phyloP scores from a whole-genome alignment of 2,113 vertebrate genomes.

The Maccullochella peelii region DNA sequence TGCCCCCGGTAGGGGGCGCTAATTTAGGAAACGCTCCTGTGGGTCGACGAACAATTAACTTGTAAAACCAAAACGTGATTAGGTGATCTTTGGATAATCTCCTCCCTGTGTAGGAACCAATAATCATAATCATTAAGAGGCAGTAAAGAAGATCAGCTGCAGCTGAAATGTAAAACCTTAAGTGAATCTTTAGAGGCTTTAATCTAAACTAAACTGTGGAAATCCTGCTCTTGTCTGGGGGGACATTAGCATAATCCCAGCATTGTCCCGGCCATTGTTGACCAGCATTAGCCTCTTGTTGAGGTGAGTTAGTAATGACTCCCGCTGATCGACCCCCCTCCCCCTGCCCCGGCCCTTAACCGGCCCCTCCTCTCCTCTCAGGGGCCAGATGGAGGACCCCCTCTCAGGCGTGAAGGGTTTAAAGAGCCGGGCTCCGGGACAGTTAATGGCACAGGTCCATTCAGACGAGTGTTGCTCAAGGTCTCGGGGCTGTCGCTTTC shows the following conservation, averaged over 20 bases:
- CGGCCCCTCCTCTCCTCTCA: constrained; percentile 62
- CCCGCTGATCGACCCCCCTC: constrained; percentile 75
- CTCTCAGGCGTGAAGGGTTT: constrained; percentile 80
- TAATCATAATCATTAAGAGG: not conserved
- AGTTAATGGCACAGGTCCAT: constrained; percentile 74
- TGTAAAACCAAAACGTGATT: not conserved
- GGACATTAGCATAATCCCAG: constrained; percentile 83
- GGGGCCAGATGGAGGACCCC: constrained; percentile 83
- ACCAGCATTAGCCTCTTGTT: constrained; percentile 82
- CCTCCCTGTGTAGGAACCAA: not conserved
- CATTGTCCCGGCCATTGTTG: constrained; percentile 82
- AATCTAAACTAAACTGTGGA: constrained; percentile 79
- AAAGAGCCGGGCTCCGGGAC: constrained; percentile 64
- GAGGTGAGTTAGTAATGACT: constrained; percentile 82
- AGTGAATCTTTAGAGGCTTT: constrained; percentile 71
- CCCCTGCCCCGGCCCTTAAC: constrained; percentile 30
- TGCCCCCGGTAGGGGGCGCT: too few relatives aligned
- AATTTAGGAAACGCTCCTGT: too few relatives aligned
- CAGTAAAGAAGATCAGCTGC: not conserved
- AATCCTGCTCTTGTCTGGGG: constrained; percentile 69
- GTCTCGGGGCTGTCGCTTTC: constrained; percentile 76
- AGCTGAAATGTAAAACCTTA: constrained; percentile 1
- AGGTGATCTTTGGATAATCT: constrained; percentile 1
- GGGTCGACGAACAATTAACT: not conserved
- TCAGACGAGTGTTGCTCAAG: constrained; percentile 76